Percentiles rank a stretch among this genome's conserved stretches.
phyloP scores from a whole-genome alignment of 2,888 invertebrate genomes.

The Keiferia lycopersicella region DNA sequence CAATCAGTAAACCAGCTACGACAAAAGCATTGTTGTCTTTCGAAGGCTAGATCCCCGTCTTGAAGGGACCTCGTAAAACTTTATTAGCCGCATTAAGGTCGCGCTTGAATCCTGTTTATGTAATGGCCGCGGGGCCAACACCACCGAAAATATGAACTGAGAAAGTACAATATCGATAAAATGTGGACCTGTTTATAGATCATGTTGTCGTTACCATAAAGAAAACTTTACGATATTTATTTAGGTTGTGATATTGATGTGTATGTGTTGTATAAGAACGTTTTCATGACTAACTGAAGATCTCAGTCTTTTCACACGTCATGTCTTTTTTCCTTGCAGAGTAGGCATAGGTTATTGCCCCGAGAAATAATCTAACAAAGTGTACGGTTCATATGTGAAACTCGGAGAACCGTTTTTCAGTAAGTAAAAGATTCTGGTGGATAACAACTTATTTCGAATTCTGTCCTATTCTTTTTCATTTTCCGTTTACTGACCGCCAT shows the following conservation, averaged over 20 bases:
- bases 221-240: neutral
- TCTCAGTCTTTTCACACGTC: too few species aligned
- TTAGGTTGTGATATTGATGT: neutral
- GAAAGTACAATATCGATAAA: constrained; percentile 55
- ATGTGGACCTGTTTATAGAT: neutral
- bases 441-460: too few species aligned
- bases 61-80: constrained; percentile 80
- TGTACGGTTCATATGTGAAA: too few species aligned
- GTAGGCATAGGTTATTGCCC: too few species aligned
- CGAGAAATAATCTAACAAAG: too few species aligned
- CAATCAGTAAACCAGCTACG: constrained; percentile 66
- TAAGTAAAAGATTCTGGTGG: too few species aligned
- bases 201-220: neutral
- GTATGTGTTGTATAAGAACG: neutral
- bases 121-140: constrained; percentile 79
- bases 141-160: constrained; percentile 79
- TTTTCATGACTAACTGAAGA: too few species aligned
- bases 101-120: constrained; percentile 81
- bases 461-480: too few species aligned
- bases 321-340: too few species aligned
- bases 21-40: constrained; percentile 79
- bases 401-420: too few species aligned
- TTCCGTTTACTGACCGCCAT: too few species aligned
- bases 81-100: constrained; percentile 81
- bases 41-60: constrained; percentile 67